Evolutionary conservation across 2,797 vertebrate species (phyloP), one percentile per base, ranked within the genome.

Genomic region (Megalops cyprinoides): DNA sequence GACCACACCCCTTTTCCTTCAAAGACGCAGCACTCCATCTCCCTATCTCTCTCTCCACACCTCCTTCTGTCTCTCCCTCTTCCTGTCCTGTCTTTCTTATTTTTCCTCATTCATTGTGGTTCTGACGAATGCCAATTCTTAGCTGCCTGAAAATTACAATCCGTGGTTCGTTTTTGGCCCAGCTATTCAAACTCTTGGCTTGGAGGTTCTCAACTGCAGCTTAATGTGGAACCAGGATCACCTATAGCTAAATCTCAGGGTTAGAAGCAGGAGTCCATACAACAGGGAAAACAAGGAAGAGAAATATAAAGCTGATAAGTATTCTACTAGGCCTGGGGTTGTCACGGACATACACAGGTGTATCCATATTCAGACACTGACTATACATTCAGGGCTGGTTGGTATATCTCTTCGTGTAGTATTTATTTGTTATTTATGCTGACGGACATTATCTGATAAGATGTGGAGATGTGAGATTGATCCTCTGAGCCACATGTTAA

Each of bases 1-100:
- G 44, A 74, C 44, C 44, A 44, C 69, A 46, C 5, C 6, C 4
- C 39, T 34, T 31, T 15, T 10, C 12, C 62, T 8, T 37, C 34
- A 67, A 62, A 0, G 65, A 69, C 80, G 76, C 77, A 83, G 83
- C 76, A 73, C 55, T 58, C 78, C 78, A 79, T 60, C 15, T 42
- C 76, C 81, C 31, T 73, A 44, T 42, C 56, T 1, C 18, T 56
- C 73, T 62, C 28, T 46, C 76, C 9, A 12, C n/a, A n/a, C n/a
- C 71, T 77, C 49, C 60, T 67, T 78, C 46, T 18, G 4, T 69
- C 77, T 80, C 78, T 71, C 82, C 15, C 48, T 37, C 84, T 80
- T 77, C 87, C 25, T 15, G 4, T 25, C 58, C 9, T 4, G 12
- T 62, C 62, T 62, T 62, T 62, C 62, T 8, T 55, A 9, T 18